phyloP scores from a whole-genome alignment of 2,113 vertebrate species.

The Tragelaphus strepsiceros region DNA sequence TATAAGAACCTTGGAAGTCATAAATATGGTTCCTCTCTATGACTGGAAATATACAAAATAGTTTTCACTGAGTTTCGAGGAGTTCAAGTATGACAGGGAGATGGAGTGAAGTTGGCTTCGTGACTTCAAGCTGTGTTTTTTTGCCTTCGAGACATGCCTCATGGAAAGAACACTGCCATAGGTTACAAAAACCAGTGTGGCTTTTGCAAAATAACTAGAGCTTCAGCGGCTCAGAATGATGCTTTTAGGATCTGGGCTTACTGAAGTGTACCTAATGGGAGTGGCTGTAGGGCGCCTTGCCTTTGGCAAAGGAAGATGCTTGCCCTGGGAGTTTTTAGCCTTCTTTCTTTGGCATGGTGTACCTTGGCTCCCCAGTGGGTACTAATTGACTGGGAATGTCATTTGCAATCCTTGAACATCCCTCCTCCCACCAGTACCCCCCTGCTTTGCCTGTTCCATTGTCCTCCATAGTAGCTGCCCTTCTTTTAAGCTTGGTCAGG shows the following conservation, averaged over 20 bases:
- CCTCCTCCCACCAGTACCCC: background rate
- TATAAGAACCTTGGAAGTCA: background rate
- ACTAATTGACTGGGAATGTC: constrained; percentile 75
- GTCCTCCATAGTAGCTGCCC: constrained; percentile 68
- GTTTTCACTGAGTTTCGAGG: background rate
- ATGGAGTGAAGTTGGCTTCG: background rate
- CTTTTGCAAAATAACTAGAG: constrained; percentile 50
- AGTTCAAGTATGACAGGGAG: background rate
- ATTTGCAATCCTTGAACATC: constrained; percentile 69
- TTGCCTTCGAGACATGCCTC: constrained; percentile 41
- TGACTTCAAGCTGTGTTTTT: constrained; percentile 19
- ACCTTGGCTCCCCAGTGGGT: constrained; percentile 67
- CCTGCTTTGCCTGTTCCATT: constrained; percentile 59
- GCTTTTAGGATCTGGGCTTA: constrained; percentile 17
- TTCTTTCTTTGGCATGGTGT: constrained; percentile 50
- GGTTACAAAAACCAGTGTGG: constrained; percentile 38
- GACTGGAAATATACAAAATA: accelerated
- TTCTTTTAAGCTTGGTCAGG: constrained; percentile 73
- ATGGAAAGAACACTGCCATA: constrained; percentile 33
- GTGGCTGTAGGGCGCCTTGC: constrained; percentile 48
- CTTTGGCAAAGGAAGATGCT: constrained; percentile 51
- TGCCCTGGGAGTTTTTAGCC: constrained; percentile 29
- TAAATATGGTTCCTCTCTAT: background rate
- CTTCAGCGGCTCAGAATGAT: background rate
- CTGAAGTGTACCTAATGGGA: constrained; percentile 55